A percentile compares a stretch with the other conserved stretches of the same genome.
These are phyloP conservation scores for Lytechinus variegatus DNA, from an alignment of 35 echinoderm and acorn worm genomes.

Conservation along the genomic window DNA sequence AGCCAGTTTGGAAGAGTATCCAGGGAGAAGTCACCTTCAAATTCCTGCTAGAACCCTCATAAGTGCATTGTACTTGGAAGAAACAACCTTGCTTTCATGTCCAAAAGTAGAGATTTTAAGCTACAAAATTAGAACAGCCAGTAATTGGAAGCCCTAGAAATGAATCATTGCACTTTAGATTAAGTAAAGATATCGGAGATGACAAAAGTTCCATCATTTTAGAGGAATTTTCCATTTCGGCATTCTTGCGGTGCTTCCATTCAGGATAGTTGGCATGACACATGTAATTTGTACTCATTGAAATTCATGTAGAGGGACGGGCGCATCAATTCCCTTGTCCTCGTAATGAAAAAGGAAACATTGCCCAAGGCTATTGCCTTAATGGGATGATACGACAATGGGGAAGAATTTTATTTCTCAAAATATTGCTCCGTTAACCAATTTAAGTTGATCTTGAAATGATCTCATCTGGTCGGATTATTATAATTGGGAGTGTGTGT, in stretches of 20 bases:
- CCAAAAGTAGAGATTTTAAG: neutral
- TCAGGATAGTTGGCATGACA: neutral
- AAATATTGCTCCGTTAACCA: neutral
- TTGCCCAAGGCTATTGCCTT: neutral
- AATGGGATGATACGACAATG: neutral
- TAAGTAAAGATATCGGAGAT: neutral
- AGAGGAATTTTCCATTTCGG: neutral
- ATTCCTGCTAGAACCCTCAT: neutral
- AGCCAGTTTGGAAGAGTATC: neutral
- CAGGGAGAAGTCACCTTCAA: neutral
- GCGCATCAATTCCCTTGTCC: neutral
- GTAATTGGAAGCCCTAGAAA: neutral
- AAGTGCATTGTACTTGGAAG: neutral
- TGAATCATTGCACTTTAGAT: neutral
- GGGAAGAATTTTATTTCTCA: neutral
- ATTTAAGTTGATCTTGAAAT: neutral
- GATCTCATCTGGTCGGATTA: neutral
- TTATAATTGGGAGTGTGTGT: neutral
- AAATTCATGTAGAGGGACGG: neutral
- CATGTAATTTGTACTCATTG: neutral
- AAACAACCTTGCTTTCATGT: neutral
- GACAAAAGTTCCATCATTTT: neutral
- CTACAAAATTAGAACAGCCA: neutral
- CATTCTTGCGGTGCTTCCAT: neutral
- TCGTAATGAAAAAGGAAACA: constrained; percentile 9